Evolutionary conservation across 2,888 invertebrate genomes (phyloP).

Genomic region (Lordiphosa andalusiaca): DNA sequence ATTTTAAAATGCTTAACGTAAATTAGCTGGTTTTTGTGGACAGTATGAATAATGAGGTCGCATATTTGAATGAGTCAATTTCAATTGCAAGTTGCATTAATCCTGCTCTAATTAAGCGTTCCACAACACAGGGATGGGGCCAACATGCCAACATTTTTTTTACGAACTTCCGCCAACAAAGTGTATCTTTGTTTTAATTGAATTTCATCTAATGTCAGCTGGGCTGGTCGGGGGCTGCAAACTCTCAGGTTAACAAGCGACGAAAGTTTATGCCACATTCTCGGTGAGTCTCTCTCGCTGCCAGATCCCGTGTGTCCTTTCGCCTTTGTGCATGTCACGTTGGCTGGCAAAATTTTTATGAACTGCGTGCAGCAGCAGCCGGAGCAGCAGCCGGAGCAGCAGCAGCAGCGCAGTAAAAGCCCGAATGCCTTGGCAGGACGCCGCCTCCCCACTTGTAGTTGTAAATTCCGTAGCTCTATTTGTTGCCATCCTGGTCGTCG

Average conservation of each 20-base stretch:
- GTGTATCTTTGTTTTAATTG: slow-evolving; percentile 70
- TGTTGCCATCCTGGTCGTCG: slow-evolving; percentile 50
- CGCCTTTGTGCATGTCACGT: slow-evolving; percentile 70
- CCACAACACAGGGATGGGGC: slow-evolving; percentile 44
- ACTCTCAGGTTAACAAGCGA: slow-evolving; percentile 65
- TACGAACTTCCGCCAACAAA: slow-evolving; percentile 36
- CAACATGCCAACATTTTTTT: slow-evolving; percentile 24
- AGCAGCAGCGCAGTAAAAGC: slow-evolving; percentile 31
- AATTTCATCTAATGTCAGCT: slow-evolving; percentile 64
- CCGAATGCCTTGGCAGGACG: slow-evolving; percentile 37
- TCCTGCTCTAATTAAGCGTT: slow-evolving; percentile 59
- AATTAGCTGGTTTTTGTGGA: slow-evolving; percentile 70
- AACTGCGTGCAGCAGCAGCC: slow-evolving; percentile 58
- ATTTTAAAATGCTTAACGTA: slow-evolving; percentile 71
- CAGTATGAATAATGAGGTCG: slow-evolving; percentile 65
- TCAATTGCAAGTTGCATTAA: slow-evolving; percentile 44
- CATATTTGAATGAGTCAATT: slow-evolving; percentile 64
- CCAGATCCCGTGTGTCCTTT: slow-evolving; percentile 57
- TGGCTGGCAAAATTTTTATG: slow-evolving; percentile 70
- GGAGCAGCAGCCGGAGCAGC: slow-evolving; percentile 21
- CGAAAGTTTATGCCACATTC: slow-evolving; percentile 65
- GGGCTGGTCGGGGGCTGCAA: background rate
- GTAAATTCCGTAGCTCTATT: slow-evolving; percentile 70
- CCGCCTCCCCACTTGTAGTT: slow-evolving; percentile 43
- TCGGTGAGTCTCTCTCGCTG: slow-evolving; percentile 19